Percentiles rank a stretch among this genome's conserved stretches.
phyloP scores from a whole-genome alignment of 2,888 invertebrate genomes.

The Caenorhabditis parvicauda region DNA sequence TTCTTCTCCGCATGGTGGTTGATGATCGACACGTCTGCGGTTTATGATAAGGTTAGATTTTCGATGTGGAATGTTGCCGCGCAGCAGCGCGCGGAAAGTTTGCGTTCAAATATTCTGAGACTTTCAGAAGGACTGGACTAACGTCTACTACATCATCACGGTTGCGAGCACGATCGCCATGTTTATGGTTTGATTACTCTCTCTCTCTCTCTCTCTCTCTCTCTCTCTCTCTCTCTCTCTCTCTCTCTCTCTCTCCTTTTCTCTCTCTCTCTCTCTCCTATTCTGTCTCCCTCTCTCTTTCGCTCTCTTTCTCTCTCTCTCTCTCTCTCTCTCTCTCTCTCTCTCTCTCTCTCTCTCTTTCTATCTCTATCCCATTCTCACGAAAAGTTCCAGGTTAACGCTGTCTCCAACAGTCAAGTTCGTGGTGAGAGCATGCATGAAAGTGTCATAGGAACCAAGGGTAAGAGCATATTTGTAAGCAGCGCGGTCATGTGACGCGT shows the following conservation, averaged over 20 bases:
- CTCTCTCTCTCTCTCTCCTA: neutral
- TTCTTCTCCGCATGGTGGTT: conserved; percentile 98
- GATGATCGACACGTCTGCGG: conserved; percentile 86
- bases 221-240: neutral
- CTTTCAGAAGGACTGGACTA: conserved; percentile 65
- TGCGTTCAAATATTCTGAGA: neutral
- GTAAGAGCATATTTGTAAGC: conserved; percentile 63
- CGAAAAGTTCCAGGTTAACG: conserved; percentile 77
- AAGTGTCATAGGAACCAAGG: conserved; percentile 73
- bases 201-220: neutral
- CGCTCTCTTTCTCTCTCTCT: conserved; percentile 80
- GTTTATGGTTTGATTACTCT: conserved; percentile 72
- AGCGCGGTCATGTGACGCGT: neutral
- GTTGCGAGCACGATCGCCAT: conserved; percentile 89
- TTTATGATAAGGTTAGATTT: conserved; percentile 67
- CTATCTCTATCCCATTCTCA: too few species aligned
- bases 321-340: neutral
- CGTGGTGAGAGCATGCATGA: conserved; percentile 68
- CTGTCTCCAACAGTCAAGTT: conserved; percentile 76
- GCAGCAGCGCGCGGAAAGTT: neutral
- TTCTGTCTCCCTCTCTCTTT: conserved; percentile 64
- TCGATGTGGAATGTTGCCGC: neutral
- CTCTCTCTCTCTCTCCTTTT: neutral
- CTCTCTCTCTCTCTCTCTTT: too few species aligned
- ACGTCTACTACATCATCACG: conserved; percentile 84